Evolutionary conservation across 92 coral and sea anemone genomes (phyloP), one percentile per base, ranked within the genome.

Genomic region (Paragorgia papillata): DNA sequence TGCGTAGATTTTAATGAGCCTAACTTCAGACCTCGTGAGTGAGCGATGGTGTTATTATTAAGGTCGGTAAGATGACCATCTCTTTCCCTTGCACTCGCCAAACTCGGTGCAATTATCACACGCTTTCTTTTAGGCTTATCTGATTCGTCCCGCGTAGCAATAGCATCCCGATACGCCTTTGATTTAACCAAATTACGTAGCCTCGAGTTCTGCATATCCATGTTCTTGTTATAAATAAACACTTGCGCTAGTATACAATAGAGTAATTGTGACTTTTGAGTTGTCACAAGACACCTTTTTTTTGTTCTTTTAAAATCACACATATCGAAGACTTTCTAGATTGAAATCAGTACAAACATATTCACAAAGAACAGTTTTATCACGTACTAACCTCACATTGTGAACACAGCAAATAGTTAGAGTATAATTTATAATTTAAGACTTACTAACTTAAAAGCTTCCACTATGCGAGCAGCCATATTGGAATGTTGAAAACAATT

Each of bases 141-240:
- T 12, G 91, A 87, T 75, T 89, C 95, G 8, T 96, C 94, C 90
- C 94, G 88, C 70, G 70, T 78, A 44, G 80, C 77, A 32, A 94
- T 80, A 5, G 90, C 69, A 4, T 94, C 98, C 10, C 98, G 98
- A 58, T 86, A 94, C 57, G 86, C 90, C 89, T 91, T 94, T 21
- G 97, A 86, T 17, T 88, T 91, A 17, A 65, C 41, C 27, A 94
- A 89, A 74, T 85, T 87, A 34, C 93, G 86, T 51, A 80, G 43
- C 69, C 84, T 90, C 27, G 88, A 33, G 39, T 71, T 50, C 64
- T 49, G 57, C 50, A 71, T 31, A 0, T 63, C 7, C 33, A 58
- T n/a, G 18, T 19, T 32, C 27, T 2, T 30, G 24, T 28, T 63
- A 17, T 14, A 13, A 7, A 14, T 34, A 31, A 63, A 13, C 21